Percentiles rank a stretch among this genome's conserved stretches.
Conservation (phyloP, 2,113 vertebrate species). For the rabbit (Oryctolagus cuniculus) region DNA sequence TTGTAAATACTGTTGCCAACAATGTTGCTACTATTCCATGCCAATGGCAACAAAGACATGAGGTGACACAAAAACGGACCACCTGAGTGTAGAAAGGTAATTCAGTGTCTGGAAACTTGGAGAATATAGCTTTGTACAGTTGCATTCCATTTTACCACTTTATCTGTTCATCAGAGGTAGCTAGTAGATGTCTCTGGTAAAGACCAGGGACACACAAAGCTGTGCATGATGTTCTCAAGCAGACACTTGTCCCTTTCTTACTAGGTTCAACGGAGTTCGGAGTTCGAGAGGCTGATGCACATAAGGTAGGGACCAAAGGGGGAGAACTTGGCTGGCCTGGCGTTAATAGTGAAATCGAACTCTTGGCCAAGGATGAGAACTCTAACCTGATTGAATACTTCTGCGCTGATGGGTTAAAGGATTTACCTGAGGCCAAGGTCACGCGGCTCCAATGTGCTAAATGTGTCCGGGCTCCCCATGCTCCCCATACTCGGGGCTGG, state of each 20-base stretch:
- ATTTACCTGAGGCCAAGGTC: slow-evolving; percentile 91
- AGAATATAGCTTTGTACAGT: background rate
- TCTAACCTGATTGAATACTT: slow-evolving; percentile 84
- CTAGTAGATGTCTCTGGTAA: background rate
- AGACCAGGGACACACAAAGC: background rate
- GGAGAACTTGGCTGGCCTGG: background rate
- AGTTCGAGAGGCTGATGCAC: background rate
- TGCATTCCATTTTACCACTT: background rate
- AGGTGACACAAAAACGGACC: too few relatives aligned
- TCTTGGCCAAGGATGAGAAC: slow-evolving; percentile 89
- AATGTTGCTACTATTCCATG: background rate
- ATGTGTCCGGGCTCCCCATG: background rate
- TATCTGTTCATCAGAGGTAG: background rate
- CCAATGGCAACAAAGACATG: background rate
- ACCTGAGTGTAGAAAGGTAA: background rate
- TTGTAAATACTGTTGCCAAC: background rate
- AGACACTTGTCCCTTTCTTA: background rate
- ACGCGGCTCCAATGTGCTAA: background rate
- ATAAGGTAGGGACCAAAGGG: slow-evolving; percentile 61
- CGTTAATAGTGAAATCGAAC: slow-evolving; percentile 11
- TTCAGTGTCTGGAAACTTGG: background rate
- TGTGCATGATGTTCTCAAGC: background rate
- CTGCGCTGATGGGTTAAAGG: slow-evolving; percentile 89
- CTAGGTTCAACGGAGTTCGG: slow-evolving; percentile 42
- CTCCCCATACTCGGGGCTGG: too few relatives aligned